Conservation (phyloP, 2,888 invertebrate genomes). For the Campoplex capitator region DNA sequence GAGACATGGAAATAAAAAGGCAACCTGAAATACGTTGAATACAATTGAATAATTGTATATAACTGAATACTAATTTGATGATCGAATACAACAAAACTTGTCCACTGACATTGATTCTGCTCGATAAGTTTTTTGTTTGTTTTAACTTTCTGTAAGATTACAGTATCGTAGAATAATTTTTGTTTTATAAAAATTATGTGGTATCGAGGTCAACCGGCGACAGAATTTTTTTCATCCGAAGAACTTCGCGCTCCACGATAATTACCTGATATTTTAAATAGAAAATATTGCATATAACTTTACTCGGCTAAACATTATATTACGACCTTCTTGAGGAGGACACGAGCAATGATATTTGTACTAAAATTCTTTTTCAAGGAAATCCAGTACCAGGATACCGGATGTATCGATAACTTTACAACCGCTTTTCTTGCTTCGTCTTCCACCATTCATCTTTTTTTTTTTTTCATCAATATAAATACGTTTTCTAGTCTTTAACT, state of each 20-base stretch:
- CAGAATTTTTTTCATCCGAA: not conserved
- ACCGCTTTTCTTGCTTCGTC: slow-evolving; percentile 10
- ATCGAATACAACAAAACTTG: not conserved
- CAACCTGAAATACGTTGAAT: not conserved
- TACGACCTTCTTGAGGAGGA: slow-evolving; percentile 46
- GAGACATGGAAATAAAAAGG: not conserved
- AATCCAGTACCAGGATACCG: slow-evolving; percentile 44
- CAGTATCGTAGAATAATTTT: not conserved
- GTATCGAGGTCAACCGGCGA: not conserved
- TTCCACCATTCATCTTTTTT: slow-evolving; percentile 10
- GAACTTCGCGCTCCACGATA: not conserved
- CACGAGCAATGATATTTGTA: slow-evolving; percentile 38
- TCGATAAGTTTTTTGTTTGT: not conserved
- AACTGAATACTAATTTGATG: not conserved
- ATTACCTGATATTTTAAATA: not conserved
- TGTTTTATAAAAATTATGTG: not conserved
- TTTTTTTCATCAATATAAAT: not conserved
- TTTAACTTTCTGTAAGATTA: not conserved
- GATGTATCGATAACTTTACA: slow-evolving; percentile 41
- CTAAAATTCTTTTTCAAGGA: slow-evolving; percentile 50
- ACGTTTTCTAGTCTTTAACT: not conserved
- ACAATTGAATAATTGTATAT: no score
- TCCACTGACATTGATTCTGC: not conserved
- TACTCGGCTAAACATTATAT: not conserved
- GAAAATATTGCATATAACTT: not conserved